phyloP scores from a whole-genome alignment of 2,888 invertebrate species.

The Tipula vernalis region DNA sequence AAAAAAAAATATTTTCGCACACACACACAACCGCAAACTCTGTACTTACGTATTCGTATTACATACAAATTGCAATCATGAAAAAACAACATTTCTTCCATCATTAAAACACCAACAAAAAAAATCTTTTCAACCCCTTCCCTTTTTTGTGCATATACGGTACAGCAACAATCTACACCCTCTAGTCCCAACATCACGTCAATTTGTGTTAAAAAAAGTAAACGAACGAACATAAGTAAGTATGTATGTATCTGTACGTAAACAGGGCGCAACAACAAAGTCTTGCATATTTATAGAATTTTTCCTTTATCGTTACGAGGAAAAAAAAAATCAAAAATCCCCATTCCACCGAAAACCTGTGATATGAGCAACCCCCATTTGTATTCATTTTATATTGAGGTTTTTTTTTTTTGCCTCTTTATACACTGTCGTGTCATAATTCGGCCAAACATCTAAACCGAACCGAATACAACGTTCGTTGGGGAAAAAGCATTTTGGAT shows the following conservation, averaged over 20 bases:
- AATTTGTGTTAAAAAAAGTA: neutral
- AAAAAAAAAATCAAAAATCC: neutral
- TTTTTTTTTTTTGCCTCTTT: neutral
- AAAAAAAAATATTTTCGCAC: neutral
- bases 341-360: neutral
- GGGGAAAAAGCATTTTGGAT: neutral
- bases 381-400: neutral
- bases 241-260: neutral
- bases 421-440: neutral
- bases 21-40: neutral
- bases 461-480: neutral
- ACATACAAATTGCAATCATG: neutral
- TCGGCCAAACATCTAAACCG: neutral
- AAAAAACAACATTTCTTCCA: neutral
- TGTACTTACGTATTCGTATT: neutral
- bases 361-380: neutral
- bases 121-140: neutral
- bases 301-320: neutral
- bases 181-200: neutral
- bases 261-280: neutral
- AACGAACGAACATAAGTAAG: neutral
- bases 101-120: neutral
- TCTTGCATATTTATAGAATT: neutral
- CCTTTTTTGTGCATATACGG: neutral
- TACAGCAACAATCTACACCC: neutral